Conservation (phyloP, 2,113 vertebrate species). For the Menidia beryllina region DNA sequence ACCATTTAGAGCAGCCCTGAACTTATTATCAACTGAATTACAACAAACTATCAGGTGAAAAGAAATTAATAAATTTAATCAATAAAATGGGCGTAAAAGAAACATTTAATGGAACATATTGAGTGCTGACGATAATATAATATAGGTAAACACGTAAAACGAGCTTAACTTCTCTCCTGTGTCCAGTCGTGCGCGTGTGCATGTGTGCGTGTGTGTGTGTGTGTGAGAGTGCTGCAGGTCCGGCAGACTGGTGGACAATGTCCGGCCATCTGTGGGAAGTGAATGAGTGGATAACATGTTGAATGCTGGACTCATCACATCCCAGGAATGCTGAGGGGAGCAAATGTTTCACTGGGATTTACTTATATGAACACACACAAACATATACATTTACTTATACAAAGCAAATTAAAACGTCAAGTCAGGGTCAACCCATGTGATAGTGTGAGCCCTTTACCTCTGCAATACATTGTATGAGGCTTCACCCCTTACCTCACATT, state of each 20-base stretch:
- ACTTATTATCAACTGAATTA: no score
- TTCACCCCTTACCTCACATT: background rate
- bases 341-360: slow-evolving; percentile 75
- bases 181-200: background rate
- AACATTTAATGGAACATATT: no score
- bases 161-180: background rate
- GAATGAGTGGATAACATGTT: slow-evolving; percentile 76
- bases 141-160: background rate
- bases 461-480: background rate
- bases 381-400: background rate
- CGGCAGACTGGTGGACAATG: slow-evolving; percentile 60
- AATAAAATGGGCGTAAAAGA: no score
- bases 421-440: background rate
- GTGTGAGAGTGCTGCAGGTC: slow-evolving; percentile 10
- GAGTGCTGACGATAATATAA: background rate
- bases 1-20: no score
- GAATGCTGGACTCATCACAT: slow-evolving; percentile 81
- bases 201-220: slow-evolving; percentile 26
- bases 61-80: no score
- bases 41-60: no score
- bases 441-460: no score
- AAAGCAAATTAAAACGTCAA: no score
- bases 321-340: slow-evolving; percentile 79
- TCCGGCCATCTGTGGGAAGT: slow-evolving; percentile 72
- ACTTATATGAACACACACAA: slow-evolving; percentile 52